phyloP scores from a whole-genome alignment of 2,113 vertebrate species.

The Pseudorhombus dupliciocellatus region DNA sequence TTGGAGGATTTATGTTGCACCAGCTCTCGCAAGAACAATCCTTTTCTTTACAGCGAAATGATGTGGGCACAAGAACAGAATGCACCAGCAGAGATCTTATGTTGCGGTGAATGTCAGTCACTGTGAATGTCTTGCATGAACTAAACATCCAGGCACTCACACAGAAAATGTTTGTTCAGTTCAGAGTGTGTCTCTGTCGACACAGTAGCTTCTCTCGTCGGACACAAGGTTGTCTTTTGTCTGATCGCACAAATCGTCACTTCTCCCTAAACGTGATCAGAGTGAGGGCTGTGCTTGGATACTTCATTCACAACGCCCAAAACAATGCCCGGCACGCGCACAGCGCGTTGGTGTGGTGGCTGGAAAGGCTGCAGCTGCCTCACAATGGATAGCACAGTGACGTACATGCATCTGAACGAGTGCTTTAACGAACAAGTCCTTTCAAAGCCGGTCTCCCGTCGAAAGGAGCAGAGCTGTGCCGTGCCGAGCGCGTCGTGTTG shows the following conservation, averaged over 20 bases:
- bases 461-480: conserved; percentile 7
- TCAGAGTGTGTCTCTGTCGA: not conserved
- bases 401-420: conserved; percentile 35
- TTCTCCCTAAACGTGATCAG: conserved; percentile 1
- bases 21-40: not conserved
- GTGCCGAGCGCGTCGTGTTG: conserved; percentile 22
- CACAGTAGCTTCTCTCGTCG: conserved; percentile 2
- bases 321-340: not conserved
- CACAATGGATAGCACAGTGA: not conserved
- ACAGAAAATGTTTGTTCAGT: conserved; percentile 20
- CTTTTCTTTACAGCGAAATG: not conserved
- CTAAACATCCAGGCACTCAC: not conserved
- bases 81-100: not conserved
- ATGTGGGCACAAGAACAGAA: not conserved
- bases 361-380: conserved; percentile 23
- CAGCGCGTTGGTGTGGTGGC: not conserved
- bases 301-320: conserved; percentile 9
- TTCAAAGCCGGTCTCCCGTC: not conserved
- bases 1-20: conserved; percentile 16
- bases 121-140: not conserved
- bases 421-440: too few relatives aligned
- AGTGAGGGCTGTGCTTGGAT: conserved; percentile 11
- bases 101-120: conserved; percentile 1
- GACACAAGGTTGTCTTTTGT: conserved; percentile 31
- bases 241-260: not conserved